phyloP scores from a whole-genome alignment of 2,797 vertebrate genomes.

The Sebastes nivosus region DNA sequence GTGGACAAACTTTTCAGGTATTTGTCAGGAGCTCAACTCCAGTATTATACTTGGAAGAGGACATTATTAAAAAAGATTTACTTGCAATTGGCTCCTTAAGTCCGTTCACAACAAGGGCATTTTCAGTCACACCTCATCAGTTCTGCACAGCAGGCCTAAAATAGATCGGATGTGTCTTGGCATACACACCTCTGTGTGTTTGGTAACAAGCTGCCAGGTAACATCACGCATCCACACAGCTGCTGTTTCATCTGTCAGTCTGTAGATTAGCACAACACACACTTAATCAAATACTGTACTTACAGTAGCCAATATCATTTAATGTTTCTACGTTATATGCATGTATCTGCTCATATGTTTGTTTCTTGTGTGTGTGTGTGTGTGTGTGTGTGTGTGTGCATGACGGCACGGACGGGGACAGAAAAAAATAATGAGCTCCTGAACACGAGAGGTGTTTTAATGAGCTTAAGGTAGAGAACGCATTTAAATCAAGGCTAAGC shows the following conservation, averaged over 20 bases:
- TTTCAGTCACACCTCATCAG: constrained; percentile 46
- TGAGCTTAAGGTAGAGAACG: constrained; percentile 34
- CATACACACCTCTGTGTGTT: constrained; percentile 29
- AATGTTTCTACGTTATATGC: not conserved
- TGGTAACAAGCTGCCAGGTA: constrained; percentile 39
- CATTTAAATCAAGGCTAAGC: constrained; percentile 54
- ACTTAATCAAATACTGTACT: not conserved
- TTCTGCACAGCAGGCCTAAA: constrained; percentile 34
- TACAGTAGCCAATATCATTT: not conserved
- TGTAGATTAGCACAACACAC: not conserved
- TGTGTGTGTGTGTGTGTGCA: not conserved
- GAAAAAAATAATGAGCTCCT: constrained; percentile 13
- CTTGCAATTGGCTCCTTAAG: not conserved
- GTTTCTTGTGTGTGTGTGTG: not conserved
- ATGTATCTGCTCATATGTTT: not conserved
- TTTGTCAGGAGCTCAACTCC: not conserved
- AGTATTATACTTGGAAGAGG: not conserved
- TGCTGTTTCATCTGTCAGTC: not conserved
- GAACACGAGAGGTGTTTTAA: constrained; percentile 37
- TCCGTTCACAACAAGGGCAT: constrained; percentile 17
- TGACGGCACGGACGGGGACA: not conserved
- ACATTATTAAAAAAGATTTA: constrained; percentile 1
- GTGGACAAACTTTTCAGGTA: not conserved
- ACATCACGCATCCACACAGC: constrained; percentile 25
- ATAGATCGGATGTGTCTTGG: constrained; percentile 55